A percentile compares a stretch with the other conserved stretches of the same genome.
Evolutionary conservation across 2,113 vertebrate species (phyloP).

Genomic region (Ceuthmochares aereus): DNA sequence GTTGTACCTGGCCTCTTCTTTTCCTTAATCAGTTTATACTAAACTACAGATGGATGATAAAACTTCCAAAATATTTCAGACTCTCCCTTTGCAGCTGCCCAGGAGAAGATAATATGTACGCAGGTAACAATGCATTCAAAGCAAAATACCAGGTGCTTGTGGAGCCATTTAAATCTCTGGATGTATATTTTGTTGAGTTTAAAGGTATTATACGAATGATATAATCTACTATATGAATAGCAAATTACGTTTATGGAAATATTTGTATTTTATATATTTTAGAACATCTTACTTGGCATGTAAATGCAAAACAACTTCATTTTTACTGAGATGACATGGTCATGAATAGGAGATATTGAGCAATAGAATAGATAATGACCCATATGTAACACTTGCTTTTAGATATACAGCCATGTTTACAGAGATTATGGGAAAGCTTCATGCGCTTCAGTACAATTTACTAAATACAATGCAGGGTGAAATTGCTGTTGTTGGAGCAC

Average conservation of each 20-base stretch:
- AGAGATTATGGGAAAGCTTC: conserved; percentile 36
- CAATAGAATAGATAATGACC: conserved; percentile 43
- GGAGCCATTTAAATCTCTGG: background rate
- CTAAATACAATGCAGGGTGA: conserved; percentile 52
- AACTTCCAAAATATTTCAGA: background rate
- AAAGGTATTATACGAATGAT: background rate
- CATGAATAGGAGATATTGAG: conserved; percentile 25
- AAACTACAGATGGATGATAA: background rate
- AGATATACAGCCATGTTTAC: conserved; percentile 14
- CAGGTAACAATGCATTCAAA: background rate
- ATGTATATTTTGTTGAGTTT: conserved; percentile 32
- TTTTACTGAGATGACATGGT: conserved; percentile 39
- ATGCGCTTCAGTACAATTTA: conserved; percentile 44
- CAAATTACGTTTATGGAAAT: conserved; percentile 18
- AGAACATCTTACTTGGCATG: conserved; percentile 11
- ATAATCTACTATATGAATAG: background rate
- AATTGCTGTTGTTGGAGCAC: conserved; percentile 44
- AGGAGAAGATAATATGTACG: background rate
- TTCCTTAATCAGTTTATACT: background rate
- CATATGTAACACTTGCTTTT: conserved; percentile 36
- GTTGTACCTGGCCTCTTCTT: background rate
- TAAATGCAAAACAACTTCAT: conserved; percentile 59
- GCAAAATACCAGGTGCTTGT: background rate
- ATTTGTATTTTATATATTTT: background rate
- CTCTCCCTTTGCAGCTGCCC: background rate